Evolutionary conservation across 2,113 vertebrate genomes (phyloP).

Genomic region (Tringa solitaria): DNA sequence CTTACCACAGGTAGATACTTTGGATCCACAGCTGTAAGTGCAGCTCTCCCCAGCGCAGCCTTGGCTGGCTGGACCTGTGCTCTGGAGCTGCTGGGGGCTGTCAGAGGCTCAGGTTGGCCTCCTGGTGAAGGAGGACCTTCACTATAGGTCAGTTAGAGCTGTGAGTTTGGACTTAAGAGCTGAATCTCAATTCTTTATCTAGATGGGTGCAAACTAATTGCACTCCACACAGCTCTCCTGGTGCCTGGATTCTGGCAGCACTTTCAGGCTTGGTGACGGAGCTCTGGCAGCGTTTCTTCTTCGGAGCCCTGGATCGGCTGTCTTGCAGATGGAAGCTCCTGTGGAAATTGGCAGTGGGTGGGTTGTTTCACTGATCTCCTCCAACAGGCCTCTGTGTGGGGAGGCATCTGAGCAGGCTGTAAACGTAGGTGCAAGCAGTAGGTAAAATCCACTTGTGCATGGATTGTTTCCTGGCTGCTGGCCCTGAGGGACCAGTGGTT

Average conservation of each 20-base stretch:
- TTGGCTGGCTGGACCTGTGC: neutral
- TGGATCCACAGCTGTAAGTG: neutral
- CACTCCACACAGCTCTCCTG: neutral
- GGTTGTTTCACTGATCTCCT: neutral
- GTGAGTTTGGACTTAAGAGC: too few relatives aligned
- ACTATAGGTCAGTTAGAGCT: neutral
- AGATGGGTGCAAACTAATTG: neutral
- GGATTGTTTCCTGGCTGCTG: neutral
- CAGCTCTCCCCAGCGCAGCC: fast-evolving
- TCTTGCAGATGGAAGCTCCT: neutral
- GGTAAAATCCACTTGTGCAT: neutral
- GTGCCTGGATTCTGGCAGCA: neutral
- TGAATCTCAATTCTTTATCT: too few relatives aligned
- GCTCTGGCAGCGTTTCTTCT: neutral
- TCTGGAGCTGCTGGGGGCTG: neutral
- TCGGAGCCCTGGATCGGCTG: neutral
- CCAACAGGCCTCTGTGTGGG: neutral
- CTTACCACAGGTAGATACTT: neutral
- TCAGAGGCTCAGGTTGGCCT: neutral
- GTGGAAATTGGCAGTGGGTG: neutral
- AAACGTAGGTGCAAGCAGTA: neutral
- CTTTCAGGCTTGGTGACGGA: neutral
- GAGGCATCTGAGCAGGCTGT: neutral
- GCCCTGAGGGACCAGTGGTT: neutral
- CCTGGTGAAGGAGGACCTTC: fast-evolving